These are phyloP conservation scores for Gobio occitaniae DNA, from an alignment of 2,797 vertebrate species.

Conservation along the genomic window DNA sequence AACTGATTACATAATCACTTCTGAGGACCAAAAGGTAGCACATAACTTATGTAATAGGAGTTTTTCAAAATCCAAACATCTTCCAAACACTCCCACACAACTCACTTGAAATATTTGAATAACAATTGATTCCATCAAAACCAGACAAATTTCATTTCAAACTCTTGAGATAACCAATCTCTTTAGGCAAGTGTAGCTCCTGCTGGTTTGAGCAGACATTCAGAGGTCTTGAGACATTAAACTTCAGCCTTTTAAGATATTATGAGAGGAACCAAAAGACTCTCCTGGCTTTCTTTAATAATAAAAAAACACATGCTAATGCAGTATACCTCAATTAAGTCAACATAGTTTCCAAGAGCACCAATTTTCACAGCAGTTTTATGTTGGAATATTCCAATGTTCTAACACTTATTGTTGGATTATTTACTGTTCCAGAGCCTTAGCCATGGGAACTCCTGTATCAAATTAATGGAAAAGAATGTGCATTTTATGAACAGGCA, in stretches of 20 bases:
- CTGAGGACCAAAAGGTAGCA: constrained; percentile 29
- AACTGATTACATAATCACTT: constrained; percentile 46
- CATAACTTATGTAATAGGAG: constrained; percentile 20
- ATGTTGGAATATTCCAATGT: constrained; percentile 6
- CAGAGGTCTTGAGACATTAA: neutral
- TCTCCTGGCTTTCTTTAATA: neutral
- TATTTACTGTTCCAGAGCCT: neutral
- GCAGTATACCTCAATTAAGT: constrained; percentile 39
- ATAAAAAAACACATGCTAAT: constrained; percentile 41
- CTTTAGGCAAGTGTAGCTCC: neutral
- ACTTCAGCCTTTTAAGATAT: neutral
- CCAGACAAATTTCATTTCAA: neutral
- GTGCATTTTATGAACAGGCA: constrained; percentile 26
- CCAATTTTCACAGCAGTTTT: constrained; percentile 18
- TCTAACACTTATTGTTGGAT: neutral
- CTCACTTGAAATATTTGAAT: constrained; percentile 30
- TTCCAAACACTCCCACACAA: constrained; percentile 17
- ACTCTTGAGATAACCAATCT: neutral
- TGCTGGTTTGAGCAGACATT: neutral
- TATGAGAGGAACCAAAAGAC: constrained; percentile 2
- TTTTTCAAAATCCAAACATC: constrained; percentile 15
- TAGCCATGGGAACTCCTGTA: neutral
- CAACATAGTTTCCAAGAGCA: neutral
- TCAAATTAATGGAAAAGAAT: constrained; percentile 20
- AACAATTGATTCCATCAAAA: neutral